Evolutionary conservation across 2,797 vertebrate species (phyloP), one percentile per base, ranked within the genome.

Genomic region (Gymnopithys bicolor): DNA sequence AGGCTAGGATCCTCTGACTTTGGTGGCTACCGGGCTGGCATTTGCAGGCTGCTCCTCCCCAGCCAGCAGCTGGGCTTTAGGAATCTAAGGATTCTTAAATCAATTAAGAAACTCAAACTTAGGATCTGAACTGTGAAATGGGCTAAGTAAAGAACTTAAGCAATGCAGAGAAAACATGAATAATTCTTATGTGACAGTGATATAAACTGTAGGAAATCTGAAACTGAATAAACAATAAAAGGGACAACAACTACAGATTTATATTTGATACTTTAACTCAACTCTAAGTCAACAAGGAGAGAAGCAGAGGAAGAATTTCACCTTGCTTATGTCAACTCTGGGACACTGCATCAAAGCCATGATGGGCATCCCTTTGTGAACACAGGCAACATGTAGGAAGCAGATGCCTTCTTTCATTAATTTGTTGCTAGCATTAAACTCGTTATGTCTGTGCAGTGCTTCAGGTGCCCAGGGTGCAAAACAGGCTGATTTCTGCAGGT

Each of bases 401-500:
- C 16, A 89, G 22, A 53, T 73, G 32, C 24, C 21, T 74, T 68
- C 19, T 82, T 87, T 84, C 33, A 66, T 74, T 70, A n/a, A 89
- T 37, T 37, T 63, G 9, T 70, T 77, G 49, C 19, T 71, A 80
- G 46, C 35, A 62, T 84, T 85, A 35, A 80, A 81, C 23, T 69
- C 4, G 7, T 59, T 35, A 71, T 79, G 19, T 68, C 27, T 62
- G 55, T 87, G 55, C 32, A 55, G 41, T 70, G 52, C 27, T 84
- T 93, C 28, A 32, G 19, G 27, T 71, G 19, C 32, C 32, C 41
- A 43, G 41, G 48, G 32, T 86, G 25, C n/a, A 69, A 84, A 89
- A 7, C 73, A 79, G 55, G 25, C 55, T 86, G 53, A 80, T 82
- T 97, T 77, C 86, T 95, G 18, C 78, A 98, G 98, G 85, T 98